Percentiles rank a stretch among this genome's conserved stretches.
These are phyloP conservation scores for Perca flavescens DNA, from an alignment of 2,113 vertebrate species.

Conservation along the genomic window DNA sequence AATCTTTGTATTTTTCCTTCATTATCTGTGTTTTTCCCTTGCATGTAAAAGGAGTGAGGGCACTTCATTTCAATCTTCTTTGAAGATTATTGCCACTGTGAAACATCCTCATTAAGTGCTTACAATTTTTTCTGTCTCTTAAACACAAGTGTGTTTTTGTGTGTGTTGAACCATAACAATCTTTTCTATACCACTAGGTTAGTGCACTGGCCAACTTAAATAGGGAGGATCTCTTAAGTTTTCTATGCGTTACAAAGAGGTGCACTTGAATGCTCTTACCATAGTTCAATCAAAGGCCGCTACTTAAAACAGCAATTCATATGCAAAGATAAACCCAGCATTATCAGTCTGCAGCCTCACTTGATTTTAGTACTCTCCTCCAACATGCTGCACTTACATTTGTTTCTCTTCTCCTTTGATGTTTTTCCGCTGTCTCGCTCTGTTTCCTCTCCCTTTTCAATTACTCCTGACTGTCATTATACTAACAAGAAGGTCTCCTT, in stretches of 20 bases:
- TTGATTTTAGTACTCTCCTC: slow-evolving; percentile 48
- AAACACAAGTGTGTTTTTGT: slow-evolving; percentile 59
- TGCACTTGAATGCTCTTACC: slow-evolving; percentile 58
- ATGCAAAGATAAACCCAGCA: slow-evolving; percentile 64
- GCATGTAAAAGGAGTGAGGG: slow-evolving; percentile 40
- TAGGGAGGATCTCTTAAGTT: slow-evolving; percentile 55
- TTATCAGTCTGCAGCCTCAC: slow-evolving; percentile 52
- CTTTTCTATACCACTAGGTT: slow-evolving; percentile 40
- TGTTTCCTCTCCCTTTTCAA: slow-evolving; percentile 22
- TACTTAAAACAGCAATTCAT: slow-evolving; percentile 59
- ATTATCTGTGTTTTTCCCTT: slow-evolving; percentile 24
- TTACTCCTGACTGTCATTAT: slow-evolving; percentile 39
- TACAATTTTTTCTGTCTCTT: slow-evolving; percentile 44
- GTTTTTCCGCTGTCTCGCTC: slow-evolving; percentile 2
- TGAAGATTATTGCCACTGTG: slow-evolving; percentile 74
- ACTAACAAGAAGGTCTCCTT: slow-evolving; percentile 48
- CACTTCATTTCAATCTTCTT: slow-evolving; percentile 65
- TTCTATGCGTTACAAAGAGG: slow-evolving; percentile 58
- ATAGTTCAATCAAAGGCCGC: slow-evolving; percentile 44
- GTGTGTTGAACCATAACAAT: slow-evolving; percentile 41
- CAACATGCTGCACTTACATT: slow-evolving; percentile 27
- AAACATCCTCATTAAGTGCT: slow-evolving; percentile 71
- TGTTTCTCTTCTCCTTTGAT: slow-evolving; percentile 35
- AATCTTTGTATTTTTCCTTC: slow-evolving; percentile 25
- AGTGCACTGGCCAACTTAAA: slow-evolving; percentile 46